phyloP scores from a whole-genome alignment of 2,888 invertebrate species.

The Trichogramma dendrolimi region DNA sequence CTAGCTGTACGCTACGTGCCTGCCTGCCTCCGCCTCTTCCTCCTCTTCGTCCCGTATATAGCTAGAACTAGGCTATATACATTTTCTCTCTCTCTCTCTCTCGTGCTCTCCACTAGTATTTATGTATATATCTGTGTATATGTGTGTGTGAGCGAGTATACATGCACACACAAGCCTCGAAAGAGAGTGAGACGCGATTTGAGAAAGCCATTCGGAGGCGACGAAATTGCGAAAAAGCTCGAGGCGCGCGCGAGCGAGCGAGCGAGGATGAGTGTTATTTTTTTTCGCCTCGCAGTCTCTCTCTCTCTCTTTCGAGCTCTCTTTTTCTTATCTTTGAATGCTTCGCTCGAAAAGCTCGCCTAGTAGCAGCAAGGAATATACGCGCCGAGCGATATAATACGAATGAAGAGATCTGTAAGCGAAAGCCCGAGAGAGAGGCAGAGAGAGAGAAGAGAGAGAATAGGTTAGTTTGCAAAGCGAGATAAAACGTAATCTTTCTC shows the following conservation, averaged over 20 bases:
- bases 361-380: too few species aligned
- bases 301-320: not conserved
- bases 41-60: not conserved
- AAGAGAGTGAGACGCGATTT: conserved; percentile 8
- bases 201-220: conserved; percentile 16
- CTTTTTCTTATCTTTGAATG: conserved; percentile 12
- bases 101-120: not conserved
- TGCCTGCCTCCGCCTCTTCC: conserved; percentile 6
- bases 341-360: not conserved
- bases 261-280: conserved; percentile 21
- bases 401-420: not conserved
- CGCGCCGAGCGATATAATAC: too few species aligned
- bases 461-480: conserved; percentile 5
- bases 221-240: conserved; percentile 24
- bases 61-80: too few species aligned
- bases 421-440: not conserved
- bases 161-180: conserved; percentile 1
- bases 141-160: not conserved
- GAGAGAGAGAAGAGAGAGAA: not conserved
- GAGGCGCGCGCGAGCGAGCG: conserved; percentile 1
- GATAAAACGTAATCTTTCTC: conserved; percentile 11
- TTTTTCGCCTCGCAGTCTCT: conserved; percentile 5
- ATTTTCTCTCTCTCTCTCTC: not conserved
- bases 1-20: conserved; percentile 1
- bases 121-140: not conserved